These are phyloP conservation scores for Protophormia terraenovae DNA, from an alignment of 2,888 invertebrate genomes.

Conservation along the genomic window DNA sequence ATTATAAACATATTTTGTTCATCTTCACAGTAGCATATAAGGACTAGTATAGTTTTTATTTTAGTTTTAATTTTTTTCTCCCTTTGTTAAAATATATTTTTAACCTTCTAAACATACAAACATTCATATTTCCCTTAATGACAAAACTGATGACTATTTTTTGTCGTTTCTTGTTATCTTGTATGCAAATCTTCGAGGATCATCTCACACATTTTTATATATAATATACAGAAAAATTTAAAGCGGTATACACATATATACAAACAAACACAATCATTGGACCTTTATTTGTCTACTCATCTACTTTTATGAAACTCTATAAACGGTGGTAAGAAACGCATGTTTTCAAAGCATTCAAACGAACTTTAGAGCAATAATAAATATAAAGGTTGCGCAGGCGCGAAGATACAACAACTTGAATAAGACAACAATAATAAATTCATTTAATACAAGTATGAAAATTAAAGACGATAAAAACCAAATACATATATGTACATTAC, in stretches of 20 bases:
- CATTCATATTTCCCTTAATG: conserved; percentile 44
- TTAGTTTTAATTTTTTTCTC: neutral
- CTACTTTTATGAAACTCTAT: neutral
- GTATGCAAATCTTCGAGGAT: conserved; percentile 52
- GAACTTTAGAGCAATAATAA: conserved; percentile 14
- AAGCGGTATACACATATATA: neutral
- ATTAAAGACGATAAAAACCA: conserved; percentile 18
- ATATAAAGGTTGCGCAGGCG: conserved; percentile 44
- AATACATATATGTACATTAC: neutral
- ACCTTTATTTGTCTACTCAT: neutral
- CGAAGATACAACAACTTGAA: conserved; percentile 41
- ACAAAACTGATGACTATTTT: conserved; percentile 50
- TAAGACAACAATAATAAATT: conserved; percentile 49
- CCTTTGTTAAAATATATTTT: conserved; percentile 23
- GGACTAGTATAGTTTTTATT: neutral
- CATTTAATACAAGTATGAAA: conserved; percentile 29
- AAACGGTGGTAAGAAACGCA: neutral
- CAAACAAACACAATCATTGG: neutral
- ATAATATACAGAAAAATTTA: no score
- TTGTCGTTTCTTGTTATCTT: conserved; percentile 51
- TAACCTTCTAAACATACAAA: conserved; percentile 27
- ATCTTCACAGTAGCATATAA: conserved; percentile 21
- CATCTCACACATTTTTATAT: conserved; percentile 50
- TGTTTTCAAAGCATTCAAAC: neutral
- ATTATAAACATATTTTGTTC: neutral